Conservation (phyloP, 2,797 vertebrate species). For the Notolepis coatsorum region DNA sequence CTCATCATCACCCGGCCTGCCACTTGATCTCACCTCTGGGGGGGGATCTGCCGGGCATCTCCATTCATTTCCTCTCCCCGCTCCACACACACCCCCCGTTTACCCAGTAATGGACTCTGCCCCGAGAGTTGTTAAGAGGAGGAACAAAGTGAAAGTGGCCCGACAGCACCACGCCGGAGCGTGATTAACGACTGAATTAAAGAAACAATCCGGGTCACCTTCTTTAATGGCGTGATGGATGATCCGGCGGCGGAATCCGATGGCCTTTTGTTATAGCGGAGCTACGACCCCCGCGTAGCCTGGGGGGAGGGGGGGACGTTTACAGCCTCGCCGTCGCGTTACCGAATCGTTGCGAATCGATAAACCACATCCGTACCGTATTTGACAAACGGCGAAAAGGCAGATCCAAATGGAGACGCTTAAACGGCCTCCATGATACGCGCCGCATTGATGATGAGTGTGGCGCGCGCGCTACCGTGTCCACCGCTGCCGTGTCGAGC, state of each 20-base stretch:
- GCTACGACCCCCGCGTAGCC: conserved; percentile 22
- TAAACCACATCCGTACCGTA: conserved; percentile 23
- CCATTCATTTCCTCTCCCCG: conserved; percentile 67
- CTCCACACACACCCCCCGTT: conserved; percentile 70
- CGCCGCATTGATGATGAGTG: conserved; percentile 43
- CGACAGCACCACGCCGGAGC: conserved; percentile 47
- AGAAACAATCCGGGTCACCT: conserved; percentile 75
- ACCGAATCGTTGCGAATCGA: conserved; percentile 8
- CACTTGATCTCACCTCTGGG: conserved; percentile 77
- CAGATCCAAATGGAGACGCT: conserved; percentile 20
- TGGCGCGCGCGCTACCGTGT: conserved; percentile 51
- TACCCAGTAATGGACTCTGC: conserved; percentile 77
- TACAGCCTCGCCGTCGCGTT: not conserved
- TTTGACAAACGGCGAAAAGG: conserved; percentile 33
- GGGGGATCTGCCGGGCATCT: conserved; percentile 58
- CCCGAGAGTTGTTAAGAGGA: conserved; percentile 66
- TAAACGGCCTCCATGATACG: conserved; percentile 23
- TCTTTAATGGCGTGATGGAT: conserved; percentile 71
- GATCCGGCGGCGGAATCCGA: conserved; percentile 48
- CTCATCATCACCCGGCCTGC: conserved; percentile 72
- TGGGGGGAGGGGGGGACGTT: conserved; percentile 7
- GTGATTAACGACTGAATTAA: conserved; percentile 77
- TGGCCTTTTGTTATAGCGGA: conserved; percentile 43
- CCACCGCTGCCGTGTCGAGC: conserved; percentile 58
- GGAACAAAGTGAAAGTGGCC: conserved; percentile 59